Evolutionary conservation across 2,888 invertebrate species (phyloP).

Genomic region (Meteorus colon): DNA sequence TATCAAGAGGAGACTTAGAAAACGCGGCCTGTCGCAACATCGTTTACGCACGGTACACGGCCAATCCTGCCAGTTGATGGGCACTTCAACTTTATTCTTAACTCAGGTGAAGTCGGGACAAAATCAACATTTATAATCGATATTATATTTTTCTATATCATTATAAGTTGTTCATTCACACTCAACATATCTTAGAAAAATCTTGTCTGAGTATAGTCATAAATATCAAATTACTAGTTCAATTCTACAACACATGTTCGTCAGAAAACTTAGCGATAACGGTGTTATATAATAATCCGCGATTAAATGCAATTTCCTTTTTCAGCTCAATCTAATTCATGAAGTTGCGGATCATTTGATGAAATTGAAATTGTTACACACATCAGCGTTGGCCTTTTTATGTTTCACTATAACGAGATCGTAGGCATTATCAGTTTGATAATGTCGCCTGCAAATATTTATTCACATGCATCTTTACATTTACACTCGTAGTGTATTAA

Average conservation of each 20-base stretch:
- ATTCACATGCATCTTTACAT: neutral
- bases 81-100: conserved; percentile 69
- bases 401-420: conserved; percentile 1
- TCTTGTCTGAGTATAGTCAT: conserved; percentile 55
- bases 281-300: neutral
- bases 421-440: conserved; percentile 23
- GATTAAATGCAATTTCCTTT: conserved; percentile 14
- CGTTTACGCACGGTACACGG: conserved; percentile 56
- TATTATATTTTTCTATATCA: conserved; percentile 30
- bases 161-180: conserved; percentile 14
- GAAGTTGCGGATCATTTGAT: conserved; percentile 11
- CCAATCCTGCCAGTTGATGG: conserved; percentile 61
- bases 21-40: conserved; percentile 44
- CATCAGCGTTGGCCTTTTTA: conserved; percentile 5
- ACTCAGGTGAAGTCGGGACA: conserved; percentile 73
- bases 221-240: conserved; percentile 67
- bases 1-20: conserved; percentile 60
- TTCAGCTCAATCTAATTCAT: conserved; percentile 1
- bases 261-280: neutral
- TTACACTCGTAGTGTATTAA: neutral
- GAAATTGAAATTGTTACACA: conserved; percentile 2
- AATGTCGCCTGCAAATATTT: neutral
- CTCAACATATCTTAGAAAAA: neutral
- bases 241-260: conserved; percentile 36
- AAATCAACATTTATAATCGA: conserved; percentile 69